Evolutionary conservation across 1,140 invertebrate species (phyloP), one percentile per base, ranked within the genome.

Genomic region (Carposina sasakii): DNA sequence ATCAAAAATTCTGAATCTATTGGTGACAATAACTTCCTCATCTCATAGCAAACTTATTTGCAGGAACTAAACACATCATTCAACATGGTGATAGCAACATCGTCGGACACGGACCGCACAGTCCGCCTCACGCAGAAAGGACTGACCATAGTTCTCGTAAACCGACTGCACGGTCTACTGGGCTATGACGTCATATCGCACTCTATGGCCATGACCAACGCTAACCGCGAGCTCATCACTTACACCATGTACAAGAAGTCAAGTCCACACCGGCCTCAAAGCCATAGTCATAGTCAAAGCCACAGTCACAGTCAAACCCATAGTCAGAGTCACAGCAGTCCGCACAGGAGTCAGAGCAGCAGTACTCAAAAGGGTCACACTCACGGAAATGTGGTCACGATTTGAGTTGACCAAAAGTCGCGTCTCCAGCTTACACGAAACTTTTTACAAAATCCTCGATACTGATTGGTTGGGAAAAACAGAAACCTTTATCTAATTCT

Each of bases 231-330:
- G 50, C 63, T 81, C n/a, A 53, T 81, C 9, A 79, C 81, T 4
- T 84, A 79, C 60, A 79, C 76, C 6, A 69, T 84, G 77, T 84
- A 84, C 46, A 84, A 84, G 64, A 83, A 83, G 58, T 68, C 66
- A 3, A 64, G 62, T 40, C 5, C 54, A 3, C 60, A 55, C 17
- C n/a, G n/a, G n/a, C 54, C 60, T 2, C 66, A 71, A 39, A 48
- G 54, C 9, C 67, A 73, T 19, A n/a, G n/a, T n/a, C n/a, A n/a
- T n/a, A n/a, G n/a, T n/a, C n/a, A n/a, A n/a, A 45, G 52, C 21
- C 67, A 67, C 47, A 45, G 60, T 4, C 67, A 69, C 24, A 26
- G 49, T 2, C 54, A 58, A 12, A 33, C 40, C 21, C 62, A 64
- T 24, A 13, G 21, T 10, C 30, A 64, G 24, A 23, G 17, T 15